phyloP scores from a whole-genome alignment of 1,140 invertebrate genomes.

The Pentalonia nigronervosa region DNA sequence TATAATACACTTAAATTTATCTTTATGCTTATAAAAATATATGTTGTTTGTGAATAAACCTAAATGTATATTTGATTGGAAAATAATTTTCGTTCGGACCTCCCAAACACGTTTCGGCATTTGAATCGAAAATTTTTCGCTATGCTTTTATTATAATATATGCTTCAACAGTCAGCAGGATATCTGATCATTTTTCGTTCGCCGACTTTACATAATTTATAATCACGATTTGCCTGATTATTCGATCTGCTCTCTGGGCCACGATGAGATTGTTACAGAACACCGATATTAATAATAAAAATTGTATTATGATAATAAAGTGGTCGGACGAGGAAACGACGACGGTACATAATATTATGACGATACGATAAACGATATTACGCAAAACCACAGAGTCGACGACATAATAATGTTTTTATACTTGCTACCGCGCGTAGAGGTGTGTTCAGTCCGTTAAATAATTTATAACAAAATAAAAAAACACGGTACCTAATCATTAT shows the following conservation, averaged over 20 bases:
- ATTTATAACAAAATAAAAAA: background rate
- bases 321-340: background rate
- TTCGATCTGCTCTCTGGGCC: background rate
- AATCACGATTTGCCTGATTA: background rate
- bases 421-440: background rate
- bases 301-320: background rate
- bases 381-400: background rate
- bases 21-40: background rate
- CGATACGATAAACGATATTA: background rate
- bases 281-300: background rate
- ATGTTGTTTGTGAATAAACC: background rate
- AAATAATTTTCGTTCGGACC: background rate
- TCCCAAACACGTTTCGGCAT: background rate
- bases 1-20: background rate
- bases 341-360: background rate
- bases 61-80: background rate
- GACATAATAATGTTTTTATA: slow-evolving; percentile 11
- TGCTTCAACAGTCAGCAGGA: background rate
- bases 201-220: background rate
- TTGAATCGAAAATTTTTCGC: too few species aligned
- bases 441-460: background rate
- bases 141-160: background rate
- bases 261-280: background rate
- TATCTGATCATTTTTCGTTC: background rate
- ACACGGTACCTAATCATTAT: background rate